Evolutionary conservation across 1,140 invertebrate species (phyloP), one percentile per base, ranked within the genome.

Genomic region (Tetragonula clypearis): DNA sequence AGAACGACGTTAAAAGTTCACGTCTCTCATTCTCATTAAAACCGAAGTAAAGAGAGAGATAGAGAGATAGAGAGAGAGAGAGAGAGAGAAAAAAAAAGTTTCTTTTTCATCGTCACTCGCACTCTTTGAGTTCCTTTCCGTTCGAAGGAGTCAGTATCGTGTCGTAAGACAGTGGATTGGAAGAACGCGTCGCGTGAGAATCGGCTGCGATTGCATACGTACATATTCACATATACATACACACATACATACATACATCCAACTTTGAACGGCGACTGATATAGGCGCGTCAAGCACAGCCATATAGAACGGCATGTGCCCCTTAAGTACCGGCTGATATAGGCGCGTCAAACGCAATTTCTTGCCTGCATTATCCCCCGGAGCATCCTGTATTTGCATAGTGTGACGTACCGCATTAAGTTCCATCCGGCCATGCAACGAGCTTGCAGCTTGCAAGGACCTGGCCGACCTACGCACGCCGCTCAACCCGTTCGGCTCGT

Each of bases 341-440:
- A 83, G 80, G 80, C 85, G 60, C 77, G 88, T 90, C 88, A 85
- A 89, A 89, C 71, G 79, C 69, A 90, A 90, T 90, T 90, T 90
- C 88, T 90, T 79, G 75, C 55, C 49, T 71, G 88, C 81, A 71
- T 88, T 89, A 85, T 85, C 82, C 80, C 73, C 79, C n/a, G n/a
- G 82, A 60, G 82, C 72, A 80, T 87, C 76, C 74, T 58, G 78
- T 82, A 89, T 87, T 90, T 85, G 75, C 86, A 87, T 83, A 83
- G 79, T 55, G 86, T 84, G 80, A 89, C 86, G 82, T 84, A 69
- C 77, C 81, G 79, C 79, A 81, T 84, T 76, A 88, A 88, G 71
- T 79, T 85, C 82, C 55, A 76, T 82, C 88, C 56, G 82, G 60
- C 62, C 78, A 55, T 81, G n/a, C 65, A 77, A 82, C 65, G 79